These are phyloP conservation scores for Watsonalla binaria DNA, from an alignment of 2,888 invertebrate species.

Conservation along the genomic window DNA sequence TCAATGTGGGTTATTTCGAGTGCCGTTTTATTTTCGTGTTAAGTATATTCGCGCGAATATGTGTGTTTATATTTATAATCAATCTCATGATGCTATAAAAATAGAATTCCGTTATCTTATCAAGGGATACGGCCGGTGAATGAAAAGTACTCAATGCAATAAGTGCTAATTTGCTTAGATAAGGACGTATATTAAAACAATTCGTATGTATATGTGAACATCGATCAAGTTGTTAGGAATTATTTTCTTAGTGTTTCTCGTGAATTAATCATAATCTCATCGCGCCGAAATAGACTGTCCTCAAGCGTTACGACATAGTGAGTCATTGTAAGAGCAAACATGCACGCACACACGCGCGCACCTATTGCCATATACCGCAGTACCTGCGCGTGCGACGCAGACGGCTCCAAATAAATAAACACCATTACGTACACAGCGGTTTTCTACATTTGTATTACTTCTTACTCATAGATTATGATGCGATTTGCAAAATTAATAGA, in stretches of 20 bases:
- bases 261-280: conserved; percentile 63
- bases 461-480: conserved; percentile 47
- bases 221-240: conserved; percentile 20
- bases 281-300: conserved; percentile 72
- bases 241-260: conserved; percentile 25
- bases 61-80: not conserved
- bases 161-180: conserved; percentile 1
- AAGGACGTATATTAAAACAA: not conserved
- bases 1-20: not conserved
- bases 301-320: conserved; percentile 64
- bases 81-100: not conserved
- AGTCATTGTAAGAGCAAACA: conserved; percentile 61
- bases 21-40: not conserved
- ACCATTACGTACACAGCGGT: conserved; percentile 60
- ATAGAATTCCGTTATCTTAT: not conserved
- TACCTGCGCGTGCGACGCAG: conserved; percentile 43
- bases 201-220: conserved; percentile 7
- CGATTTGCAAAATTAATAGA: conserved; percentile 47
- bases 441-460: conserved; percentile 61
- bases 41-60: not conserved
- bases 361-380: conserved; percentile 53
- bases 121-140: not conserved
- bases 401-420: conserved; percentile 62
- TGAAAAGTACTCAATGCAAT: not conserved
- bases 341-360: conserved; percentile 38